Evolutionary conservation across 2,888 invertebrate species (phyloP), one percentile per base, ranked within the genome.

Genomic region (Papilio elwesi): DNA sequence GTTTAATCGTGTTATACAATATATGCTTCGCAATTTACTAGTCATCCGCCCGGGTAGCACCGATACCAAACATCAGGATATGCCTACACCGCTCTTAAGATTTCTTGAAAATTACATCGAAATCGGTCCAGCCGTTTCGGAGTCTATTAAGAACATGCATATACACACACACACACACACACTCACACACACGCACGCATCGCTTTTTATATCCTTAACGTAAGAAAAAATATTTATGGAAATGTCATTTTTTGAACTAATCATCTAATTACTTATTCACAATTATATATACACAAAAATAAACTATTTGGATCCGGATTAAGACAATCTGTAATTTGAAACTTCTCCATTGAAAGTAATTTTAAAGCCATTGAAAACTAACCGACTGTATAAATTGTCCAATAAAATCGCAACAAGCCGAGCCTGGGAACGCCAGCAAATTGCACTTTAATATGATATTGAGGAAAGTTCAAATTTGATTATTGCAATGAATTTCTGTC

Each of bases 401-500:
- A 70, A 70, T 70, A 66, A 52, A 62, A 52, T 52, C 66, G 64
- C 68, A 73, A 62, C 59, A 73, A 66, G 66, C 69, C 65, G 59
- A 59, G 26, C 73, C 73, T 73, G 70, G 70, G 66, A 15, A 16
- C 59, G n/a, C 48, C 64, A 70, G 70, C 52, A 73, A 73, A 73
- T 73, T 70, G 70, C 70, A 73, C 73, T 73, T 73, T 73, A 73
- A 73, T 73, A 36, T 73, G 66, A 70, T 73, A 67, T 38, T 16
- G 73, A 70, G 73, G 67, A 70, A 73, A 73, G 73, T 70, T 73
- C 70, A 73, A 12, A 66, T 73, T 73, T 73, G 73, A 73, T 73
- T 73, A 73, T 66, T 73, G 64, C 62, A 66, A 73, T 73, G 66
- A 67, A 73, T 48, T 69, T 47, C 10, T 11, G 38, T 16, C 26